Base-by-base conservation (phyloP, 1,140 invertebrate species). In the Campoletis sonorensis region DNA sequence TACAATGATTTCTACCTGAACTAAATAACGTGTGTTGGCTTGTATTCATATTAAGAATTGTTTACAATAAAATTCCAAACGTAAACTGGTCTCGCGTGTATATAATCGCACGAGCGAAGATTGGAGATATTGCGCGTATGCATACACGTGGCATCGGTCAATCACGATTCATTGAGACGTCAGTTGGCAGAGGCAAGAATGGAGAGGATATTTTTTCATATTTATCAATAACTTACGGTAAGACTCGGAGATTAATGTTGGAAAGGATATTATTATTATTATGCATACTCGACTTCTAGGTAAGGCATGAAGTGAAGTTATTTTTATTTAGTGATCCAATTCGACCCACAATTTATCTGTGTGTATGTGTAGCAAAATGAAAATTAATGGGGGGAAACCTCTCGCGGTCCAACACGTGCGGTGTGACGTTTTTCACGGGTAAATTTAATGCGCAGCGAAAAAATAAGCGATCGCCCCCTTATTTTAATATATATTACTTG, bases 401-500 rank as follows among this genome's bases (percentile, higher is more conserved):
- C 54, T 58, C 54, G 54, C 54, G 21, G 21, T 58, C 54, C 54
- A 10, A 58, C 54, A 58, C 54, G 54, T 58, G 54, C 21, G 54
- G 54, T 21, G 54, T n/a, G 54, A 58, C 21, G 21, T 58, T 58
- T 58, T 58, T 58, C 54, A 58, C 54, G 54, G 54, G 54, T n/a
- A 4, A 58, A 58, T 23, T n/a, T 58, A n/a, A 58, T 58, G 54
- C 54, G 54, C 54, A 58, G 54, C 54, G 13, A 58, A 58, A n/a
- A 58, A 58, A n/a, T 4, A 21, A 58, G 18, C 54, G 18, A 45
- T 58, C 21, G 54, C 54, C 54, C 21, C 21, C 54, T 58, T n/a
- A n/a, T 58, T 58, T n/a, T 58, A 21, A 58, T 58, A 58, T n/a
- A 58, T 58, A 58, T 58, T 45, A 45, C 40, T 45, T 45, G 40